A percentile compares a stretch with the other conserved stretches of the same genome.
Evolutionary conservation across 2,888 invertebrate species (phyloP).

Genomic region (Lepetodrilus schrolli): DNA sequence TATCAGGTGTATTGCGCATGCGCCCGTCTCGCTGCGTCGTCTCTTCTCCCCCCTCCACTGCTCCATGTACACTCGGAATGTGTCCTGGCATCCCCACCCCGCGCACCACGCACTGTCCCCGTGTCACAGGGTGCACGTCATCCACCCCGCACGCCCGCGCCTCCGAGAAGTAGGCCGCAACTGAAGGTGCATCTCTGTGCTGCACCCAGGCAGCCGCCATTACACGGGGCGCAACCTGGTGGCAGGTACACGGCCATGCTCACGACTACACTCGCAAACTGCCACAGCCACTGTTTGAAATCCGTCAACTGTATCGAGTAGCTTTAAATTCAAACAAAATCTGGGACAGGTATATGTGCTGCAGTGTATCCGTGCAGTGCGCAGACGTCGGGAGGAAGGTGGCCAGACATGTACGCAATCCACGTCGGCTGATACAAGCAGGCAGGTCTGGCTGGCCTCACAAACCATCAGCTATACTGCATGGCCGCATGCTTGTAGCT

Average conservation of each 20-base stretch:
- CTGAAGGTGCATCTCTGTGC: neutral
- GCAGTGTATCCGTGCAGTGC: neutral
- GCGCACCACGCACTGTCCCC: neutral
- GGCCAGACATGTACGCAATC: neutral
- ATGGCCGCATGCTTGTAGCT: neutral
- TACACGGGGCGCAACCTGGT: neutral
- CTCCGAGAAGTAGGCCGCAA: neutral
- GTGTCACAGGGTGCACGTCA: constrained; percentile 13
- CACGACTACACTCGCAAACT: neutral
- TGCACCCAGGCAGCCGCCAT: constrained; percentile 8
- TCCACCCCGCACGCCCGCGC: neutral
- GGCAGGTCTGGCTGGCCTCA: neutral
- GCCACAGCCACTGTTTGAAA: neutral
- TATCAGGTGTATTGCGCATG: constrained; percentile 8
- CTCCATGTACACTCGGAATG: neutral
- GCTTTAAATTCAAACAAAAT: constrained; percentile 3
- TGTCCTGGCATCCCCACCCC: neutral
- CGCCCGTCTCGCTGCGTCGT: neutral
- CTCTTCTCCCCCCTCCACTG: too few relatives aligned
- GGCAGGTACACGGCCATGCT: constrained; percentile 7
- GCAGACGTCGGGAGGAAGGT: neutral
- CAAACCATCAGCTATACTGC: constrained; percentile 9
- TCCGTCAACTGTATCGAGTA: neutral
- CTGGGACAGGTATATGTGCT: neutral
- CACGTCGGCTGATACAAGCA: neutral